Conservation (phyloP, 2,888 invertebrate species). For the Leptinotarsa tumamoca region DNA sequence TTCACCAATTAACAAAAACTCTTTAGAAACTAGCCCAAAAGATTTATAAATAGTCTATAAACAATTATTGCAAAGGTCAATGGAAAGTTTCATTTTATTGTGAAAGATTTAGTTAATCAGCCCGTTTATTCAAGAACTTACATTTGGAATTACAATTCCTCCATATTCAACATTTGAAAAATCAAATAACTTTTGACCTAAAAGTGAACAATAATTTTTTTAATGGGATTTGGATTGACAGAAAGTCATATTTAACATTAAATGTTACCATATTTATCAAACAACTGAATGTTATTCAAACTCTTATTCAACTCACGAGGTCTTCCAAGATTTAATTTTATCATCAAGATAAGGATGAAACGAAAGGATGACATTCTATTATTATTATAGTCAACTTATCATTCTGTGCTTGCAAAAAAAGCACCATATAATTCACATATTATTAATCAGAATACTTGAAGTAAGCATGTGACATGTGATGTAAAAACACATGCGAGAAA, state of each 20-base stretch:
- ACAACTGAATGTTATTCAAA: background rate
- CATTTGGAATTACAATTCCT: no score
- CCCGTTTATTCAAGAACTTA: no score
- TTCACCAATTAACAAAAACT: background rate
- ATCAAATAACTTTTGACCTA: background rate
- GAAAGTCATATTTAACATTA: no score
- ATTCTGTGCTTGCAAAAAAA: slow-evolving; percentile 33
- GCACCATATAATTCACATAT: slow-evolving; percentile 23
- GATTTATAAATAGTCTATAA: background rate
- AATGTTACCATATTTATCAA: background rate
- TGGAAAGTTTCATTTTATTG: background rate
- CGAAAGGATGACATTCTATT: background rate
- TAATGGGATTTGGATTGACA: no score
- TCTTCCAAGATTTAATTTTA: slow-evolving; percentile 9
- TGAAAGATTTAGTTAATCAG: background rate
- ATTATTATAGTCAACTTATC: slow-evolving; percentile 19
- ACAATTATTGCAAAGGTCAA: background rate
- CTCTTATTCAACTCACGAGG: background rate
- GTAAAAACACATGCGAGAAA: slow-evolving; percentile 13
- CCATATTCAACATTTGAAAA: background rate
- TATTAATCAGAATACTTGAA: slow-evolving; percentile 31
- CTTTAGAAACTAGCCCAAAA: background rate
- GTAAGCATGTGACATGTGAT: slow-evolving; percentile 20
- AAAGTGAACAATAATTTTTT: no score
- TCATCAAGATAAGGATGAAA: background rate